Base-by-base conservation (phyloP, 2,797 vertebrate species). In the Chiloscyllium punctatum region DNA sequence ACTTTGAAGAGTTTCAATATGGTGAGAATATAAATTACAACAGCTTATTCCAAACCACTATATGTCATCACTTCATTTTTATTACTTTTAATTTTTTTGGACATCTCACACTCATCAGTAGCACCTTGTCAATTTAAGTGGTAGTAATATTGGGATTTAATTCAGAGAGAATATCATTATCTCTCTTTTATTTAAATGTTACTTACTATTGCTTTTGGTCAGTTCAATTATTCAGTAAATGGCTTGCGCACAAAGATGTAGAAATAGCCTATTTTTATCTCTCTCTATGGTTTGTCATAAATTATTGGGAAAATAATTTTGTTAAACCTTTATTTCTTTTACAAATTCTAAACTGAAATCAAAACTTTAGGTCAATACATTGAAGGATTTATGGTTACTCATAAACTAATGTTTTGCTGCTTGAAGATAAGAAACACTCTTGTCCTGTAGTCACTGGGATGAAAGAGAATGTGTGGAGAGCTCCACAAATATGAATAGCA, bases 271-370 rank as follows among this genome's bases (percentile, higher is more conserved):
- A 84, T 90, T 33, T 53, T 90, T 90, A 90, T 90, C 30, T 9
- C 53, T 57, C 27, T 90, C 51, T 57, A 33, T 30, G 48, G 82
- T 42, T n/a, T 48, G 53, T 62, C 33, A 53, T 27, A 57, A 57
- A 33, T 90, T 90, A 90, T 62, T 57, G 87, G 53, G 27, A 57
- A 90, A 90, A 53, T 62, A 90, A 90, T 90, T 33, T 62, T 90
- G 4, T 62, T 5, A 18, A 6, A 5, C 27, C 82, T 84, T 42
- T 48, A 25, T 13, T 57, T 30, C 86, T 16, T 57, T 33, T 90
- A 90, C 57, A 79, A 33, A 90, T 90, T 90, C 27, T 33, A 30
- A 9, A 16, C 0, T 62, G 13, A 13, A 62, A 48, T 0, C 0
- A 4, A 48, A 84, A 21, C 48, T 90, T 90, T 16, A 90, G 4